These are phyloP conservation scores for Halisarca cf. caerulea DNA, from an alignment of 37 sponge, comb jelly and placozoan genomes.

Conservation along the genomic window DNA sequence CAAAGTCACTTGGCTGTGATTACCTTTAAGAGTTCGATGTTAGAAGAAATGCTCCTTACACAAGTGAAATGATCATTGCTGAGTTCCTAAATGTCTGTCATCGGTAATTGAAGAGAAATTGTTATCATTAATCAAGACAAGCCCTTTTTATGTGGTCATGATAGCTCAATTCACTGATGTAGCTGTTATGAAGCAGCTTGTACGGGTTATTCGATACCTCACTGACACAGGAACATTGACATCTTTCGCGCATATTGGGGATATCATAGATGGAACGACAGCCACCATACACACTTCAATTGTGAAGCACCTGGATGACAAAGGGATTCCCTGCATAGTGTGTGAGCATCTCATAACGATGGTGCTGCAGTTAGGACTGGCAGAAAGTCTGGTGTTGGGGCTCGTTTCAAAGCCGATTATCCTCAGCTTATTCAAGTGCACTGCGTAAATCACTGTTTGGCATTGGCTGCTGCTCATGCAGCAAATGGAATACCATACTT, in stretches of 20 bases:
- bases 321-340: background rate
- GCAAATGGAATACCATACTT: conserved; percentile 22
- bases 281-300: background rate
- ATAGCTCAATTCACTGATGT: background rate
- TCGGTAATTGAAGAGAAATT: background rate
- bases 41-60: background rate
- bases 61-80: background rate
- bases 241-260: conserved; percentile 1
- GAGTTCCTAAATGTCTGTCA: background rate
- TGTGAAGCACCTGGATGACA: background rate
- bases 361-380: background rate
- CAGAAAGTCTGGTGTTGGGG: background rate
- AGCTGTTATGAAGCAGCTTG: background rate
- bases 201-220: too few species aligned
- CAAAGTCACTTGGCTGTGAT: background rate
- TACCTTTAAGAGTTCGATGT: background rate
- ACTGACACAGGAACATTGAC: too few species aligned
- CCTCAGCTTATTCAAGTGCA: background rate
- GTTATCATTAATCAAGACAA: background rate
- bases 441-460: conserved; percentile 22
- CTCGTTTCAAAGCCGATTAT: background rate
- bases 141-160: background rate
- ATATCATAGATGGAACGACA: conserved; percentile 13
- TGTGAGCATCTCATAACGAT: background rate
- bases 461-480: conserved; percentile 27